These are phyloP conservation scores for Aphelenchoides bicaudatus DNA, from an alignment of 2,888 invertebrate species.

Conservation along the genomic window DNA sequence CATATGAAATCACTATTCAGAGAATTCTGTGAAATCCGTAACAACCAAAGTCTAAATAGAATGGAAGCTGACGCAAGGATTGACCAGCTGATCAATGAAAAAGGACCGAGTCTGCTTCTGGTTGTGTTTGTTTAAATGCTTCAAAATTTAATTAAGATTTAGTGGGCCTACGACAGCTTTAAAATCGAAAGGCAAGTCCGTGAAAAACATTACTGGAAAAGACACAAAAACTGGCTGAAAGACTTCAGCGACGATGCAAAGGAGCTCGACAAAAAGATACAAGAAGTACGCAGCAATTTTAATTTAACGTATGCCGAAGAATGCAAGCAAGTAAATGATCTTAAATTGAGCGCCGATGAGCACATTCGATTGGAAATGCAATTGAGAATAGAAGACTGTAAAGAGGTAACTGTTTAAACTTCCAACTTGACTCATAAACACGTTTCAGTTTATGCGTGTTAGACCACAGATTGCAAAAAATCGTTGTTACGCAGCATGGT, in stretches of 20 bases:
- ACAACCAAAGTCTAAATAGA: neutral
- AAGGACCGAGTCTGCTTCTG: neutral
- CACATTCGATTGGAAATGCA: neutral
- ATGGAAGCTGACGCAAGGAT: neutral
- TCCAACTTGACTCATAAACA: no score
- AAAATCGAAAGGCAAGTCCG: neutral
- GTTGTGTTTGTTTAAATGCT: neutral
- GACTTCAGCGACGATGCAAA: neutral
- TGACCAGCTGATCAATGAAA: constrained; percentile 2
- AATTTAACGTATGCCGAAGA: neutral
- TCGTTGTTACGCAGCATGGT: no score
- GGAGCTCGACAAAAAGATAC: neutral
- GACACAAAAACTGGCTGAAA: neutral
- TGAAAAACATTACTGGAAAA: neutral
- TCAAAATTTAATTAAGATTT: neutral
- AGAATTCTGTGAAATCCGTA: constrained; percentile 1
- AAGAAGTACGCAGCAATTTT: neutral
- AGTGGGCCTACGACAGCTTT: constrained; percentile 10
- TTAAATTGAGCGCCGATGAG: neutral
- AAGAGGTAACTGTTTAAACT: no score
- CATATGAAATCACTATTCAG: neutral
- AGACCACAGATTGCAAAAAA: no score
- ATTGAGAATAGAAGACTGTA: neutral
- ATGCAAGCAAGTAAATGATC: constrained; percentile 7
- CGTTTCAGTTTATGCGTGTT: no score